Conservation (phyloP, 2,888 invertebrate species). For the Salticus scenicus region DNA sequence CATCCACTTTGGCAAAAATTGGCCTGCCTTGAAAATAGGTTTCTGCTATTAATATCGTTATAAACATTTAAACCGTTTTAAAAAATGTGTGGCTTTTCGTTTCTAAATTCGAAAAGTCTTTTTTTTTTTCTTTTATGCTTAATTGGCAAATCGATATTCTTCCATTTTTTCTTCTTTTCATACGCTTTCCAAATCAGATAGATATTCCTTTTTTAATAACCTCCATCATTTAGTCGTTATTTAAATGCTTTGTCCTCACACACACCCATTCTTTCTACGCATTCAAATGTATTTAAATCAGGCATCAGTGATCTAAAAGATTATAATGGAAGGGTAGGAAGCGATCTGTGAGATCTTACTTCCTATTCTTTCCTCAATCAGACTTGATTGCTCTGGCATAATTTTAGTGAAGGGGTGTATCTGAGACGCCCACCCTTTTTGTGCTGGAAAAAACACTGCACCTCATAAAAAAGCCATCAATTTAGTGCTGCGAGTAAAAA, state of each 20-base stretch:
- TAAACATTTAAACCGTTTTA: no score
- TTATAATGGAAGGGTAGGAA: no score
- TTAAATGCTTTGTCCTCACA: not conserved
- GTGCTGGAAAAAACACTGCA: not conserved
- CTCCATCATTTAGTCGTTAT: not conserved
- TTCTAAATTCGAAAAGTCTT: no score
- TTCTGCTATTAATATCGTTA: no score
- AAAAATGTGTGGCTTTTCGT: no score
- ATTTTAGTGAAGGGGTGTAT: not conserved
- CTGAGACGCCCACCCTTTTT: not conserved
- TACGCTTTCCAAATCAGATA: no score
- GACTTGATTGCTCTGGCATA: not conserved
- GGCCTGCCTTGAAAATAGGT: no score
- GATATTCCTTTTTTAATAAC: no score
- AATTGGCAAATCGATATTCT: no score
- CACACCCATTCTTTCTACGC: not conserved
- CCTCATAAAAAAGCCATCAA: constrained; percentile 2
- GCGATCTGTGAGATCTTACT: not conserved
- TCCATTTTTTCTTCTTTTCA: no score
- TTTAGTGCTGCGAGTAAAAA: not conserved
- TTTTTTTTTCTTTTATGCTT: no score
- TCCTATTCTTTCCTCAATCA: not conserved
- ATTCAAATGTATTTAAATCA: constrained; percentile 8
- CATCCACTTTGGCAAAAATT: no score
- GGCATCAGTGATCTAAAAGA: not conserved